phyloP scores from a whole-genome alignment of 2,797 vertebrate genomes.

The Enteromius thamalakanensis region DNA sequence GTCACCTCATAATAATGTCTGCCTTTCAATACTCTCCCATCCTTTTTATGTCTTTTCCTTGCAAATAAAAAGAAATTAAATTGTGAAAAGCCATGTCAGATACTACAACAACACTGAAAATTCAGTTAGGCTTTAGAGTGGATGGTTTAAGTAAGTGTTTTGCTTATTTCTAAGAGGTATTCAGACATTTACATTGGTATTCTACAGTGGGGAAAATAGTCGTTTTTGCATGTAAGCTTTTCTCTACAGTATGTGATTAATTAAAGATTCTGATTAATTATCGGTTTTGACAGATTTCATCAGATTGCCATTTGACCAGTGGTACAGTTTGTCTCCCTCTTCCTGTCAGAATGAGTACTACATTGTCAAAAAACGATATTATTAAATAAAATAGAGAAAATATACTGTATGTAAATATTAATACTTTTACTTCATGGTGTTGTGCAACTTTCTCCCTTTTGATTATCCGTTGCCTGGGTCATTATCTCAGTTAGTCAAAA shows the following conservation, averaged over 20 bases:
- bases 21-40: neutral
- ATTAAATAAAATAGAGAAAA: neutral
- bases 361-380: neutral
- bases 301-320: neutral
- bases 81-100: neutral
- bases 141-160: neutral
- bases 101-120: neutral
- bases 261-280: neutral
- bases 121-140: neutral
- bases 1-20: constrained; percentile 11
- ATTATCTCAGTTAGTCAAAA: neutral
- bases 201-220: neutral
- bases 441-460: too few relatives aligned
- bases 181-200: neutral
- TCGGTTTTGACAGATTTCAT: constrained; percentile 3
- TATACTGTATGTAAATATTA: neutral
- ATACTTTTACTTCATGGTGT: neutral
- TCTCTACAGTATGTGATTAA: neutral
- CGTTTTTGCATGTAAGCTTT: neutral
- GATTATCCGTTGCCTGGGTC: neutral
- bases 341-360: constrained; percentile 9
- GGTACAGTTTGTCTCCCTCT: constrained; percentile 37
- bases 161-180: neutral
- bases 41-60: neutral
- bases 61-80: neutral